These are phyloP conservation scores for Drosophila takahashii DNA, from an alignment of 1,140 invertebrate species.

Conservation along the genomic window DNA sequence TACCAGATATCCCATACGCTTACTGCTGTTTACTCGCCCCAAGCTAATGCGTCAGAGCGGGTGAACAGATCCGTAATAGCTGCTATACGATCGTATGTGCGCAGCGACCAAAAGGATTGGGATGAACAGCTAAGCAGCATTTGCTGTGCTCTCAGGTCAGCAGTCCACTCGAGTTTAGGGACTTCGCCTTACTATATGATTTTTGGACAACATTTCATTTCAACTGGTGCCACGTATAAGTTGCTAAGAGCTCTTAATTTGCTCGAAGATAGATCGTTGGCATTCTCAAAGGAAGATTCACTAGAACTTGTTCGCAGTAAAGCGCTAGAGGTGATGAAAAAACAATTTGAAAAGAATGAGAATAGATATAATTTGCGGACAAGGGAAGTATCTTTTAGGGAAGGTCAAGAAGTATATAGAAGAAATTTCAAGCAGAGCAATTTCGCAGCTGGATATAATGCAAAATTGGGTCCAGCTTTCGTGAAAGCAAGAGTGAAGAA, in stretches of 20 bases:
- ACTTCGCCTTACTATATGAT: neutral
- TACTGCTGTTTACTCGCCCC: neutral
- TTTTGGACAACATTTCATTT: neutral
- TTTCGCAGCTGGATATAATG: conserved; percentile 20
- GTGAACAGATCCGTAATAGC: neutral
- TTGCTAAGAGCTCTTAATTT: neutral
- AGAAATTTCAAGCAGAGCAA: conserved; percentile 2
- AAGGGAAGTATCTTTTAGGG: neutral
- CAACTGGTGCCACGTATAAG: neutral
- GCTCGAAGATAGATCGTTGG: neutral
- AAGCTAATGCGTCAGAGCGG: conserved; percentile 1
- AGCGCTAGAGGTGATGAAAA: conserved; percentile 1
- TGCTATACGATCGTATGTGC: neutral
- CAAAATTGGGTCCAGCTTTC: conserved; percentile 19
- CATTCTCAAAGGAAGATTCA: neutral
- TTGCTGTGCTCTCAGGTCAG: neutral
- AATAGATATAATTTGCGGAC: conserved; percentile 7
- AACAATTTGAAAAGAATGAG: conserved; percentile 13
- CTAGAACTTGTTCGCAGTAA: neutral
- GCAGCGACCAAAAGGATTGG: neutral
- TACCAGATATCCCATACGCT: neutral
- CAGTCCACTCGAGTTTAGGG: neutral
- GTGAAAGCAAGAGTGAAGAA: conserved; percentile 14
- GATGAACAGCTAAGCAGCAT: conserved; percentile 7
- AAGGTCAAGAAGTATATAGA: conserved; percentile 20